A percentile compares a stretch with the other conserved stretches of the same genome.
Conservation (phyloP, 2,797 vertebrate species). For the Bradypodion pumilum region DNA sequence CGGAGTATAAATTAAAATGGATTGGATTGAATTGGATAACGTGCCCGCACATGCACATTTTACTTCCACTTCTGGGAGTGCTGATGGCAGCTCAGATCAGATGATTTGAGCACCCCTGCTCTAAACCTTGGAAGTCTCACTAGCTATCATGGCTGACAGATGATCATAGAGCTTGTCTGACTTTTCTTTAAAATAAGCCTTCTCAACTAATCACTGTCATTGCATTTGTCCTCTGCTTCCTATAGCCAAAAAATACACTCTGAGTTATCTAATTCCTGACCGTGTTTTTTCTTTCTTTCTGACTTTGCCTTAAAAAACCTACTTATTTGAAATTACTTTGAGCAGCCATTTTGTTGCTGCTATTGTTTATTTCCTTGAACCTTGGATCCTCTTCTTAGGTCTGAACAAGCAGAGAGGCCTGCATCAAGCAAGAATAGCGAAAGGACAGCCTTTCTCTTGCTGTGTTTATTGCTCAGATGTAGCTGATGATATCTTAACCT, state of each 20-base stretch:
- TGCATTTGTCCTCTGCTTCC: no score
- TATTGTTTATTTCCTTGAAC: neutral
- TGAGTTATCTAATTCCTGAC: neutral
- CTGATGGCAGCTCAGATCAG: no score
- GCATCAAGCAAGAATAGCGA: neutral
- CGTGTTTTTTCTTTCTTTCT: no score
- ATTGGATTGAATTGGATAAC: no score
- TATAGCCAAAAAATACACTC: no score
- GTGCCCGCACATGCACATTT: no score
- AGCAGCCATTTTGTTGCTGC: neutral
- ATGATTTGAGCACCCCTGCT: no score
- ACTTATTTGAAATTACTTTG: neutral
- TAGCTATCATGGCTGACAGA: neutral
- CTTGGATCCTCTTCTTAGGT: neutral
- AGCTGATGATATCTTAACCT: neutral
- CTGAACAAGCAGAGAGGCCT: neutral
- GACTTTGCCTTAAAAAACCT: neutral
- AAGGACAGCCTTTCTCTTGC: neutral
- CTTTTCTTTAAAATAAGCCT: neutral
- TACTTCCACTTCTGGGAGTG: no score
- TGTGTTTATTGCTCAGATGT: neutral
- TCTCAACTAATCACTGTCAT: neutral
- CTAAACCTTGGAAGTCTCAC: neutral
- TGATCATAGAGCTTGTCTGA: neutral
- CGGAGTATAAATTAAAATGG: no score